Conservation (phyloP, 1,140 invertebrate genomes). For the Caenorhabditis latens region DNA sequence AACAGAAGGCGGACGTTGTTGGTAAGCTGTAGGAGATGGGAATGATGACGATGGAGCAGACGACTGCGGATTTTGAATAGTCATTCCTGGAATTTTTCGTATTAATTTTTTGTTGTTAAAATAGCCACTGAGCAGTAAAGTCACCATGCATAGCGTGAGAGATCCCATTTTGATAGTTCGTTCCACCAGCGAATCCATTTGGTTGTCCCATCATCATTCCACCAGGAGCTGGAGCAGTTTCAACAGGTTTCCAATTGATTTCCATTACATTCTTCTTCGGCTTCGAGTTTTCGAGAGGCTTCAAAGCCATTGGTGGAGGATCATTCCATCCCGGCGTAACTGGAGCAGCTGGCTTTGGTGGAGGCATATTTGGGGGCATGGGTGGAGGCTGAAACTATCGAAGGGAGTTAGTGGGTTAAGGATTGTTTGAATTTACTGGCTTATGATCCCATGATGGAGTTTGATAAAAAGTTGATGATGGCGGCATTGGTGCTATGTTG, state of each 20-base stretch:
- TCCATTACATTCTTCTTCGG: slow-evolving; percentile 40
- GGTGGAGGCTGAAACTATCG: slow-evolving; percentile 16
- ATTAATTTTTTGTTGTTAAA: too few relatives aligned
- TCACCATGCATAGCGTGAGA: slow-evolving; percentile 2
- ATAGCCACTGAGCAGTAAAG: background rate
- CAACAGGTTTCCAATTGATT: slow-evolving; percentile 36
- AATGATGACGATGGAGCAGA: slow-evolving; percentile 12
- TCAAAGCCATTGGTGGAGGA: slow-evolving; percentile 17
- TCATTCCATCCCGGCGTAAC: slow-evolving; percentile 24
- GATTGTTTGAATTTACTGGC: background rate
- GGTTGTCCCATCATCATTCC: slow-evolving; percentile 30
- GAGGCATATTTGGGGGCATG: slow-evolving; percentile 30
- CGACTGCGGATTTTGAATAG: background rate
- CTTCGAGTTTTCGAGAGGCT: background rate
- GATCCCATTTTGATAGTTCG: background rate
- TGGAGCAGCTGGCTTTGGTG: slow-evolving; percentile 8
- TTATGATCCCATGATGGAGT: slow-evolving; percentile 47
- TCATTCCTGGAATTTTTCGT: background rate
- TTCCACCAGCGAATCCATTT: background rate
- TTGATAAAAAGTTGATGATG: slow-evolving; percentile 30
- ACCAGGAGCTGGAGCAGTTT: slow-evolving; percentile 34
- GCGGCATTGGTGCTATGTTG: slow-evolving; percentile 25
- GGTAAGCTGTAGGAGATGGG: slow-evolving; percentile 8
- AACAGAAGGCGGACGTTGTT: slow-evolving; percentile 4
- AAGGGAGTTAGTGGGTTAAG: background rate